Conservation (phyloP, 2,113 vertebrate species). For the Meles meles region DNA sequence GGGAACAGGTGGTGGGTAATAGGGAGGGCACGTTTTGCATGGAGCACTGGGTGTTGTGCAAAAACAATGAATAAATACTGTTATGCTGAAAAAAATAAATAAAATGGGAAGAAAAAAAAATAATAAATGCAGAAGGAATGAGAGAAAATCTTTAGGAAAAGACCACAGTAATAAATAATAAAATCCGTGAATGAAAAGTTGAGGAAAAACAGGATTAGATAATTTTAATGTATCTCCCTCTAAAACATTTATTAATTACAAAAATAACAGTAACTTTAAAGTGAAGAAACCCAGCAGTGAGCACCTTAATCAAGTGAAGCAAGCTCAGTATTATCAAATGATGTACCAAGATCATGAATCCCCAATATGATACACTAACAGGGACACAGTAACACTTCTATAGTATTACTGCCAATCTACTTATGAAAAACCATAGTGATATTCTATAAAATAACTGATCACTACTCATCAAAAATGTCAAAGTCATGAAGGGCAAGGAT, state of each 20-base stretch:
- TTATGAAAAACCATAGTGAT: neutral
- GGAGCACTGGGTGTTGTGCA: too few relatives aligned
- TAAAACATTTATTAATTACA: neutral
- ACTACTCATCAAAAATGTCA: neutral
- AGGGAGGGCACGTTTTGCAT: too few relatives aligned
- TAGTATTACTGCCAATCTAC: neutral
- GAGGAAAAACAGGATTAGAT: neutral
- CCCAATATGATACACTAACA: neutral
- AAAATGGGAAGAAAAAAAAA: too few relatives aligned
- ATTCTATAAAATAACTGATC: neutral
- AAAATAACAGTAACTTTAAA: neutral
- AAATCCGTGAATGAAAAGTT: neutral
- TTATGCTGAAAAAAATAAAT: too few relatives aligned
- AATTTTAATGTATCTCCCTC: neutral
- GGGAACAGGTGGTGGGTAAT: too few relatives aligned
- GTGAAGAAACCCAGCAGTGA: neutral
- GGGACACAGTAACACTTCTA: neutral
- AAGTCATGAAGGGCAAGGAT: neutral
- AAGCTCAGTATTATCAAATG: neutral
- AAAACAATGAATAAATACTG: too few relatives aligned
- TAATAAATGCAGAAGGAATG: neutral
- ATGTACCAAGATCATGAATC: neutral
- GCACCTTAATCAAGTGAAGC: neutral
- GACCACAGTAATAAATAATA: neutral
- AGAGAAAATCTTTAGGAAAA: neutral